Conservation (phyloP, 2,888 invertebrate species). For the Silvanus unidentatus region DNA sequence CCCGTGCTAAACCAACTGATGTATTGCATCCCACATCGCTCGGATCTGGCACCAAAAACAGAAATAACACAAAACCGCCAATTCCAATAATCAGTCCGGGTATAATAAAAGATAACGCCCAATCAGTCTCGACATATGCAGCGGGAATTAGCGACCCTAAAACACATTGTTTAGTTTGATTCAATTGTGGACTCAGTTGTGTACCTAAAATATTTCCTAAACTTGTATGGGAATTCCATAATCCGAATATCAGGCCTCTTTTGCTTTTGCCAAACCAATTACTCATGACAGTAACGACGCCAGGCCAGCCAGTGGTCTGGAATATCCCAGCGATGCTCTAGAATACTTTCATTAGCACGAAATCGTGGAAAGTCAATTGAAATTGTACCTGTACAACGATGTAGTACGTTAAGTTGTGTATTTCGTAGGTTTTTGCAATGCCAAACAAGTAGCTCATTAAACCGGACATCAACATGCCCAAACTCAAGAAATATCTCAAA, state of each 20-base stretch:
- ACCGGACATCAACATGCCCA: conserved; percentile 87
- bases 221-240: conserved; percentile 97
- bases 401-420: conserved; percentile 80
- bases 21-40: conserved; percentile 56
- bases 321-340: conserved; percentile 77
- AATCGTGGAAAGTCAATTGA: not conserved
- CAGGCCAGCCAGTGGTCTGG: conserved; percentile 96
- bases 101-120: conserved; percentile 88
- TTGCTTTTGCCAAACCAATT: conserved; percentile 95
- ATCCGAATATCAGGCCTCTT: conserved; percentile 85
- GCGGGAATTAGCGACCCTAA: conserved; percentile 80
- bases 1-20: conserved; percentile 11
- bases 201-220: conserved; percentile 90
- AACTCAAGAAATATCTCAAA: conserved; percentile 80
- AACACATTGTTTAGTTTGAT: conserved; percentile 18
- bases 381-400: conserved; percentile 70
- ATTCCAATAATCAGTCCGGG: conserved; percentile 78
- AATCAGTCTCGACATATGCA: conserved; percentile 75
- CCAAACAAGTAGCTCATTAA: conserved; percentile 85
- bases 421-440: conserved; percentile 69
- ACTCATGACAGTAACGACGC: conserved; percentile 88
- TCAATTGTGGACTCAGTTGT: not conserved
- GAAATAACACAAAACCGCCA: conserved; percentile 67
- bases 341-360: conserved; percentile 14
- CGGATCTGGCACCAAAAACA: conserved; percentile 82